A percentile compares a stretch with the other conserved stretches of the same genome.
phyloP scores from a whole-genome alignment of 2,113 vertebrate genomes.

The Laterallus jamaicensis region DNA sequence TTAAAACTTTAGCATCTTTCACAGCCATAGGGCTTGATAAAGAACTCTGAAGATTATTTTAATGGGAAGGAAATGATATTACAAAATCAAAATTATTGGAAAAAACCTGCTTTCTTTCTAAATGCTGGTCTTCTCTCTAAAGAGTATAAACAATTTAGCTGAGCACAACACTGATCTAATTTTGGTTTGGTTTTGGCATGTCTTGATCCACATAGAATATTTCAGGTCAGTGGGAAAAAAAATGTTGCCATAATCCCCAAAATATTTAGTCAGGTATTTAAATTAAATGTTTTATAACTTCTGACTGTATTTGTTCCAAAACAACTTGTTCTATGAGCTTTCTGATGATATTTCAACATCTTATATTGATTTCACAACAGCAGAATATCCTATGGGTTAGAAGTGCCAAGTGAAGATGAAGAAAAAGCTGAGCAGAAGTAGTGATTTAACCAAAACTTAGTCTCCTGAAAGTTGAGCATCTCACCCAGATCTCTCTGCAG shows the following conservation, averaged over 20 bases:
- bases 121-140: background rate
- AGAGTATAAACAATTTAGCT: background rate
- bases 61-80: background rate
- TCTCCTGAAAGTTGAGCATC: background rate
- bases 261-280: background rate
- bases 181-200: background rate
- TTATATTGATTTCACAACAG: background rate
- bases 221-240: background rate
- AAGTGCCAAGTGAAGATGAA: background rate
- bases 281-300: background rate
- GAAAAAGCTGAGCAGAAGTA: constrained; percentile 1
- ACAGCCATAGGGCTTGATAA: background rate
- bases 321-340: constrained; percentile 16
- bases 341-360: background rate
- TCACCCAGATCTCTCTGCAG: background rate
- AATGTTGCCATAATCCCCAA: background rate
- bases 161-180: background rate
- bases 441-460: background rate
- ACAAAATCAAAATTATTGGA: background rate
- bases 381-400: background rate
- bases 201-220: background rate
- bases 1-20: background rate
- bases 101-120: background rate
- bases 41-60: background rate
- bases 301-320: background rate